Evolutionary conservation across 2,888 invertebrate genomes (phyloP), one percentile per base, ranked within the genome.

Genomic region (Lobophora halterata): DNA sequence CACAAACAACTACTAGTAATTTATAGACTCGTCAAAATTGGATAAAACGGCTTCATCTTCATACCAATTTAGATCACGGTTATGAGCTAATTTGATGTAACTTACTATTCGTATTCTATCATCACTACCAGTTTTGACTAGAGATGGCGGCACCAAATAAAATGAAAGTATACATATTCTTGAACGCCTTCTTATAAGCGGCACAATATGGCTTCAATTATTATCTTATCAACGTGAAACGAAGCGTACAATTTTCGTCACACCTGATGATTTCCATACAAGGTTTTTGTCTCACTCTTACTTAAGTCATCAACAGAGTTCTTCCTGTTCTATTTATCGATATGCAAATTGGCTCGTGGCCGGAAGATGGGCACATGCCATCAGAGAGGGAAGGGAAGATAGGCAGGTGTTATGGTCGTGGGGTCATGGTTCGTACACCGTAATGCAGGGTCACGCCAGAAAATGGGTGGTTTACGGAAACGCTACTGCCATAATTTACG

Each of bases 191-290:
- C 32, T 30, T 45, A 33, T n/a, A 33, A 47, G 54, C 56, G 57
- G 56, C 69, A 64, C 71, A 71, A 65, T 68, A 71, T 61, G 58
- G 64, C 52, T 57, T 52, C 47, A 47, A 47, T 21, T 35, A 39
- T 61, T 64, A 65, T 55, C 59, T 55, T 62, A 75, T 71, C 66
- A 65, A 62, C 63, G 55, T 58, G 58, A 63, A 57, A 65, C 63
- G 55, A 48, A 61, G 74, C 74, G 72, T 74, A 75, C 71, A 70
- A 71, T 73, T 61, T 64, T 54, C 52, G 74, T 74, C 66, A 71
- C 76, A 66, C 71, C 51, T 36, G 52, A 49, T 67, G 69, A 61
- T 55, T 69, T 54, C 55, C 61, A 65, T 62, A 66, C 68, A 71
- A 66, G 12, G 18, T 38, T 34, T 69, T 52, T 60, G 49, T 61